These are phyloP conservation scores for Sphyrna mokarran DNA, from an alignment of 2,113 vertebrate species.

Conservation along the genomic window DNA sequence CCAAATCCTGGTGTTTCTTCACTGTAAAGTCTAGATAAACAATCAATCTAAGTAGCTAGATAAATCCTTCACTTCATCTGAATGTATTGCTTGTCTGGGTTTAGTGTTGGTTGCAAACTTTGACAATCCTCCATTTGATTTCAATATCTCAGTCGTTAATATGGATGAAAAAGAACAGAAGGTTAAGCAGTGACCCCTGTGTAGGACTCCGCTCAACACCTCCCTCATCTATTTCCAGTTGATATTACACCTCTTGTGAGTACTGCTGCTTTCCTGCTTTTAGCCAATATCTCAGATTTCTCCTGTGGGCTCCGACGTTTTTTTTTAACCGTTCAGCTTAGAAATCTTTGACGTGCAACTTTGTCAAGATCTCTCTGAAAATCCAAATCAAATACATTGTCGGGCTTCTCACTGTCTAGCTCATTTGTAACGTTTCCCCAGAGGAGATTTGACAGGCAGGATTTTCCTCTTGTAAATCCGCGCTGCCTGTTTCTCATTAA, in stretches of 20 bases:
- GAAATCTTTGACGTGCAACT: not conserved
- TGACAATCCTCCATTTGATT: not conserved
- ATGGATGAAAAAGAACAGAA: not conserved
- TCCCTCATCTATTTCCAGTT: not conserved
- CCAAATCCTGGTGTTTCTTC: not conserved
- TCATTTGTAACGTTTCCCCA: slow-evolving; percentile 12
- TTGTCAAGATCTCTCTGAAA: not conserved
- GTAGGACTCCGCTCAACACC: not conserved
- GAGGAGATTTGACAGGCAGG: not conserved
- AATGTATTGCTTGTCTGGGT: not conserved
- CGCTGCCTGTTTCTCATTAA: not conserved
- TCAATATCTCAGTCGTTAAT: slow-evolving; percentile 1
- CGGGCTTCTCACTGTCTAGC: not conserved
- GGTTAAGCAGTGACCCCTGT: not conserved
- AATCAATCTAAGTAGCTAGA: not conserved
- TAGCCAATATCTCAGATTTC: not conserved
- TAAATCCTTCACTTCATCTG: not conserved
- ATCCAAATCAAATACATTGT: not conserved
- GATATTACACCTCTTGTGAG: not conserved
- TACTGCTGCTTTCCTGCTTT: not conserved
- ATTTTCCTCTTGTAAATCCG: not conserved
- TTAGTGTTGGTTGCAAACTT: not conserved
- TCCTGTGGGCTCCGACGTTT: not conserved
- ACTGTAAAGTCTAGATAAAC: not conserved
- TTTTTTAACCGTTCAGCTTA: not conserved